phyloP scores from a whole-genome alignment of 1,140 invertebrate species.

The Aphis craccivora region DNA sequence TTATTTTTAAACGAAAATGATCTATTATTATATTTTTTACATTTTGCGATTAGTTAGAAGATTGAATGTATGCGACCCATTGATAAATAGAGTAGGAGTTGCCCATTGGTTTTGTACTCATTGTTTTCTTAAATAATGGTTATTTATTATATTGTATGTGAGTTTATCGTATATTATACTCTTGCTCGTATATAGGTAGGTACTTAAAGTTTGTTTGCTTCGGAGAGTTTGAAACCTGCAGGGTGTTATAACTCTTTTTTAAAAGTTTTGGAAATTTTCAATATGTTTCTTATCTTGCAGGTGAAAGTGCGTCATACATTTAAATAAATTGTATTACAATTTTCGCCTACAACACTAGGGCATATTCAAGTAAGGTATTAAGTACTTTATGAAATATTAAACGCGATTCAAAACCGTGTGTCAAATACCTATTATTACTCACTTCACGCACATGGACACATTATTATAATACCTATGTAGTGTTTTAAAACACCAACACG shows the following conservation, averaged over 20 bases:
- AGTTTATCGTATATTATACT: neutral
- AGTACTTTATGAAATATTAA: neutral
- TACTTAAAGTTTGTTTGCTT: neutral
- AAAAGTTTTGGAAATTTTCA: conserved; percentile 8
- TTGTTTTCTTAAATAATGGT: neutral
- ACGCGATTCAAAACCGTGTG: neutral
- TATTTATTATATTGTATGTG: neutral
- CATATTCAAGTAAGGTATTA: neutral
- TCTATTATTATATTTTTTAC: too few species aligned
- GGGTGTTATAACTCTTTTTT: neutral
- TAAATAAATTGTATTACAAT: neutral
- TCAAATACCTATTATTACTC: conserved; percentile 23
- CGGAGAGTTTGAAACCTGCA: neutral
- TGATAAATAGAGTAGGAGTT: neutral
- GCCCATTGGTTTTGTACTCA: neutral
- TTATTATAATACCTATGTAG: neutral
- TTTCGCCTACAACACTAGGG: neutral
- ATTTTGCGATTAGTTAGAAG: neutral
- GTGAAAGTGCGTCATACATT: neutral
- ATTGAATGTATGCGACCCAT: neutral
- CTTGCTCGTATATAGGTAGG: too few species aligned
- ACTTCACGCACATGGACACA: neutral
- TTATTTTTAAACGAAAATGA: neutral
- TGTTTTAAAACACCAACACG: neutral
- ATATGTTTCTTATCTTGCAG: neutral